phyloP scores from a whole-genome alignment of 2,888 invertebrate species.

The Dicyrtomina minuta region DNA sequence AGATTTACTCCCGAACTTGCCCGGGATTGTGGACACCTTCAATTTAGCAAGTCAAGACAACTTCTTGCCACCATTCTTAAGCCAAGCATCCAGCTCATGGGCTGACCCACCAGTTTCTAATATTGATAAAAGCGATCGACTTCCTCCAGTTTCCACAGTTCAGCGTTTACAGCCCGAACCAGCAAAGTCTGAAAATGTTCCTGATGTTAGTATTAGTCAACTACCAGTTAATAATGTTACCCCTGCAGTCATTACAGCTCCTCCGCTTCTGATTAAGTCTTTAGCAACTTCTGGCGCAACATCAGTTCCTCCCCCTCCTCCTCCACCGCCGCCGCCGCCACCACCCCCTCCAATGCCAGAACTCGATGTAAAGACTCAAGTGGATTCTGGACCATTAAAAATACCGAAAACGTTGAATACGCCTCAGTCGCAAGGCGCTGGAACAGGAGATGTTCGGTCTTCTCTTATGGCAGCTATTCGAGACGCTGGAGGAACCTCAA shows the following conservation, averaged over 20 bases:
- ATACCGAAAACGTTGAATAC: neutral
- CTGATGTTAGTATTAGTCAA: too few species aligned
- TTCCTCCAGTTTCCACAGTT: too few species aligned
- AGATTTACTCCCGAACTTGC: constrained; percentile 48
- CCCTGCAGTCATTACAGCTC: neutral
- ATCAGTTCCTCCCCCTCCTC: constrained; percentile 21
- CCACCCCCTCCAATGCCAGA: neutral
- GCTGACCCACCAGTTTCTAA: too few species aligned
- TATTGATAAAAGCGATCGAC: too few species aligned
- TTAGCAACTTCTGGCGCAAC: constrained; percentile 46
- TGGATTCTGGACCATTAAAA: neutral
- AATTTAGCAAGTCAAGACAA: constrained; percentile 23
- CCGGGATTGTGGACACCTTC: constrained; percentile 46
- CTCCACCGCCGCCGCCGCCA: constrained; percentile 1
- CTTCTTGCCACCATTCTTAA: neutral
- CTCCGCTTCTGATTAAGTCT: constrained; percentile 29
- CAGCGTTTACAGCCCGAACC: too few species aligned
- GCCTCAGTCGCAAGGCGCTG: neutral
- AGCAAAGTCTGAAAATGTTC: too few species aligned
- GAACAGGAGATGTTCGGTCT: constrained; percentile 39
- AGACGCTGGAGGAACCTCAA: constrained; percentile 51
- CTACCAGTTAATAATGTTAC: constrained; percentile 4
- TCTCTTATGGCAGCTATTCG: constrained; percentile 53
- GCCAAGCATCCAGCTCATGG: neutral
- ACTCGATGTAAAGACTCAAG: neutral